Evolutionary conservation across 37 sponge, comb jelly and placozoan species (phyloP).

Genomic region (Haliclona indistincta): DNA sequence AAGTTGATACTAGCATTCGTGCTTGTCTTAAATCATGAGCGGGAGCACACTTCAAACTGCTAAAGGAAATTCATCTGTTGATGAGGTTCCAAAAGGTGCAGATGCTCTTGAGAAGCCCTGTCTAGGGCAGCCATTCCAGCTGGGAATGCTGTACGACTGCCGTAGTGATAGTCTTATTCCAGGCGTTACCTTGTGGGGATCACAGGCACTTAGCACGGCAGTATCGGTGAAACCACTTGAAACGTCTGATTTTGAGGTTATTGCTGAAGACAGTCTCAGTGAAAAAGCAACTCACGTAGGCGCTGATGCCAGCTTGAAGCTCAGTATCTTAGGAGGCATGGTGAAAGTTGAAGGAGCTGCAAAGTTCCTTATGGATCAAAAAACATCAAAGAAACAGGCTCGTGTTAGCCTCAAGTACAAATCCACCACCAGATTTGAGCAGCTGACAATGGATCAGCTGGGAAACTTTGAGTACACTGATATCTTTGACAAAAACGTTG

Average conservation of each 20-base stretch:
- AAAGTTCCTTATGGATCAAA: constrained; percentile 31
- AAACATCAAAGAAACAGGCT: constrained; percentile 31
- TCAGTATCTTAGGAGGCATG: constrained; percentile 43
- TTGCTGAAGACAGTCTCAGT: constrained; percentile 26
- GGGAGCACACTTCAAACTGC: too few species aligned
- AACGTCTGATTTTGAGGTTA: constrained; percentile 17
- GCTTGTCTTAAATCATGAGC: too few species aligned
- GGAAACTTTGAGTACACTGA: constrained; percentile 23
- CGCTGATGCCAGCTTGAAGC: constrained; percentile 16
- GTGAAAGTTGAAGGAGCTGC: constrained; percentile 27
- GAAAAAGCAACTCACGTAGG: constrained; percentile 23
- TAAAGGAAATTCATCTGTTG: too few species aligned
- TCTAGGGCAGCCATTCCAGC: constrained; percentile 40
- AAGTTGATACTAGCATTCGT: too few species aligned
- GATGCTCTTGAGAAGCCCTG: too few species aligned
- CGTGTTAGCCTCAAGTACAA: constrained; percentile 44
- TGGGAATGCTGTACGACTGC: constrained; percentile 58
- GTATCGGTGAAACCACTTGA: neutral
- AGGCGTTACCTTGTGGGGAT: constrained; percentile 35
- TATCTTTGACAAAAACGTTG: constrained; percentile 8
- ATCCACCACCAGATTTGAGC: constrained; percentile 18
- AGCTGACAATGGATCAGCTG: constrained; percentile 36
- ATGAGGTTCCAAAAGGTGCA: too few species aligned
- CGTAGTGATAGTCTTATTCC: constrained; percentile 42
- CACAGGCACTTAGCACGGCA: neutral